phyloP scores from a whole-genome alignment of 2,113 vertebrate species.

The Paracanthobrama guichenoti region DNA sequence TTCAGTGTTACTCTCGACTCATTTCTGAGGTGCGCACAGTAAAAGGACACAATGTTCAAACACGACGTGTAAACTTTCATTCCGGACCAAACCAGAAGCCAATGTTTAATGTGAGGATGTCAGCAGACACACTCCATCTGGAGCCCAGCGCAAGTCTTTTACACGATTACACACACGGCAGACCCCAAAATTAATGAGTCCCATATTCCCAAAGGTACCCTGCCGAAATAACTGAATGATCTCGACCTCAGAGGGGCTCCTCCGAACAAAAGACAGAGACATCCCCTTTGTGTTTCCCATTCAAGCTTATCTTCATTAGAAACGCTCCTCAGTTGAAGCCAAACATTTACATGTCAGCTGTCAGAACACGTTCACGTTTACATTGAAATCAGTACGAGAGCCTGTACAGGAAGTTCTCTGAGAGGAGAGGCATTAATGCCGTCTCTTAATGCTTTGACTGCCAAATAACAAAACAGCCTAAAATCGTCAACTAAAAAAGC shows the following conservation, averaged over 20 bases:
- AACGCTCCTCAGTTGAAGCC: not conserved
- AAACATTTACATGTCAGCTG: not conserved
- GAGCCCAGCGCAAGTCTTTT: not conserved
- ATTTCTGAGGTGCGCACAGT: not conserved
- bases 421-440: not conserved
- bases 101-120: not conserved
- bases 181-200: constrained; percentile 13
- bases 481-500: not conserved
- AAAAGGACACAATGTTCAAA: no score
- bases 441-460: not conserved
- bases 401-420: not conserved
- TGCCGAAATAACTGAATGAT: not conserved
- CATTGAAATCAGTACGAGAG: not conserved
- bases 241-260: not conserved
- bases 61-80: not conserved
- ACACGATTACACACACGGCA: not conserved
- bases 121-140: not conserved
- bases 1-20: not conserved
- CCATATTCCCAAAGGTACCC: not conserved
- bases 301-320: not conserved
- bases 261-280: constrained; percentile 11
- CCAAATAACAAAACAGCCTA: not conserved
- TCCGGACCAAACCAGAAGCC: not conserved
- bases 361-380: not conserved
- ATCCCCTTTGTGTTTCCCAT: constrained; percentile 3